These are phyloP conservation scores for Calliopsis andreniformis DNA, from an alignment of 1,140 invertebrate species.

Conservation along the genomic window DNA sequence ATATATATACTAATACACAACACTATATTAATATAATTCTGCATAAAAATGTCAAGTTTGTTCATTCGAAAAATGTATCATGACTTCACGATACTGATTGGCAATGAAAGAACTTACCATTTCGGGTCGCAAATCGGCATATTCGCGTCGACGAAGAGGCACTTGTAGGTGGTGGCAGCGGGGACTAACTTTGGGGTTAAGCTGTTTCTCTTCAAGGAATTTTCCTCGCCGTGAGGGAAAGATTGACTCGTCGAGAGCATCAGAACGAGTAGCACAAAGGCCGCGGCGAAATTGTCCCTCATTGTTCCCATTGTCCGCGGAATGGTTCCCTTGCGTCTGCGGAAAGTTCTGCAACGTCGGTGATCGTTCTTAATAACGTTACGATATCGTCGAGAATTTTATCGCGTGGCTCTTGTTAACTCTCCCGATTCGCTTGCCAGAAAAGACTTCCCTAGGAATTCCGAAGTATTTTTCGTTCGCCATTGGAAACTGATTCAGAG, in stretches of 20 bases:
- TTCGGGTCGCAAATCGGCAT: constrained; percentile 18
- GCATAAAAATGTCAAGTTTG: no score
- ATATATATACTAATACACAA: no score
- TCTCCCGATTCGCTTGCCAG: constrained; percentile 1
- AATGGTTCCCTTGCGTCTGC: constrained; percentile 16
- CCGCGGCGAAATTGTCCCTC: constrained; percentile 23
- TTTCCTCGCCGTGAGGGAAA: background rate
- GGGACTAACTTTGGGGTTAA: background rate
- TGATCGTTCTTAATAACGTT: constrained; percentile 29
- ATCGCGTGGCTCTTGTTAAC: background rate
- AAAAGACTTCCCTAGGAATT: no score
- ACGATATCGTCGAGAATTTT: constrained; percentile 9
- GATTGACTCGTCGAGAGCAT: constrained; percentile 34
- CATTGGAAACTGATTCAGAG: no score
- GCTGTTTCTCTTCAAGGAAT: constrained; percentile 22
- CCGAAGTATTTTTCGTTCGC: no score
- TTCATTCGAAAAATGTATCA: no score
- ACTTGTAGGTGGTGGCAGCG: background rate
- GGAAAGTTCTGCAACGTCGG: constrained; percentile 34
- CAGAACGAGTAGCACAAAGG: constrained; percentile 21
- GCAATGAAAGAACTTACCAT: background rate
- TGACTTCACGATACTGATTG: no score
- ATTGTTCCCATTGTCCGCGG: constrained; percentile 39
- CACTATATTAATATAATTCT: no score
- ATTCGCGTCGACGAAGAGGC: constrained; percentile 17